Evolutionary conservation across 2,113 vertebrate species (phyloP).

Genomic region (Galemys pyrenaicus): DNA sequence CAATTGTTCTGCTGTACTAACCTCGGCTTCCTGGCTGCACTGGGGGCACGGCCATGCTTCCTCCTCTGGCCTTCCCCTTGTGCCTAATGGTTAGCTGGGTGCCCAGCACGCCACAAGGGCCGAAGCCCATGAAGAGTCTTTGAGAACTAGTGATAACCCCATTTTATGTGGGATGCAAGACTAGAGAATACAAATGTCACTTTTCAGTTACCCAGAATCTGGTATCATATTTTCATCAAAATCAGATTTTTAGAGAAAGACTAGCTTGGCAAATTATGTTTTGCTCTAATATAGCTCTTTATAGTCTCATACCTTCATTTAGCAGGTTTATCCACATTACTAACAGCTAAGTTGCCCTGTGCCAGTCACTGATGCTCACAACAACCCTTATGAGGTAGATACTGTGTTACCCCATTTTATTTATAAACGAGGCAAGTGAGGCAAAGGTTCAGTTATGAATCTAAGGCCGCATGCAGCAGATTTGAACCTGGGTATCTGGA

Average conservation of each 20-base stretch:
- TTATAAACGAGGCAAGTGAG: neutral
- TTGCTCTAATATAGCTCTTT: neutral
- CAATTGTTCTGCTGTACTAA: neutral
- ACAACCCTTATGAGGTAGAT: neutral
- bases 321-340: neutral
- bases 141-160: neutral
- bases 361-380: neutral
- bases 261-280: neutral
- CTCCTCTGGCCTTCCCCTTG: neutral
- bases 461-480: neutral
- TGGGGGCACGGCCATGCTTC: fast-evolving
- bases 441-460: neutral
- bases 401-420: neutral
- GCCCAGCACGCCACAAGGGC: neutral
- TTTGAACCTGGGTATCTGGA: neutral
- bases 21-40: neutral
- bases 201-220: neutral
- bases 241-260: slow-evolving; percentile 31
- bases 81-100: neutral
- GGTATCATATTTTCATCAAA: neutral
- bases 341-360: neutral
- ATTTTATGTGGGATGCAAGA: neutral
- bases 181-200: neutral
- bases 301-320: neutral
- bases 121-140: neutral